Percentiles rank a stretch among this genome's conserved stretches.
These are phyloP conservation scores for Phataginus tetradactyla DNA, from an alignment of 2,797 vertebrate species.

Conservation along the genomic window DNA sequence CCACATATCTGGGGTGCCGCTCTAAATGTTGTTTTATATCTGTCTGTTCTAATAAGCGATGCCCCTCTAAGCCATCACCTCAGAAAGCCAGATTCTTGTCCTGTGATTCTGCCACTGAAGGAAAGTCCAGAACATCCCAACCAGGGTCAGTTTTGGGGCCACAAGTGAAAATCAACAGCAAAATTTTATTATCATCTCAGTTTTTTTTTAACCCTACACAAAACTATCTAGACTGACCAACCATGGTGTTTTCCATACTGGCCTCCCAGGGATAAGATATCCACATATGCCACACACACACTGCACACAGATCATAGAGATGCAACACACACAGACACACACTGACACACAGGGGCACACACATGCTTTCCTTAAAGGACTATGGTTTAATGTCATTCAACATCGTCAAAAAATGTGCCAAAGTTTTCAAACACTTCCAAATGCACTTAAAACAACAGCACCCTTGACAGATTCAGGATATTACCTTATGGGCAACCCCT, in stretches of 20 bases:
- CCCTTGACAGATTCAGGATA: rapidly evolving
- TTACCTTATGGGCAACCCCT: rapidly evolving
- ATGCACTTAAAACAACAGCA: rapidly evolving
- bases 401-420: background rate
- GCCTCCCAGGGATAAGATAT: background rate
- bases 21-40: too few species aligned
- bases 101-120: background rate
- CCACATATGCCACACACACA: background rate
- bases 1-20: rapidly evolving
- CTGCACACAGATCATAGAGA: background rate
- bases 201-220: background rate
- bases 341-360: background rate
- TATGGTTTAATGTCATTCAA: background rate
- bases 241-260: rapidly evolving
- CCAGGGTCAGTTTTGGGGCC: background rate
- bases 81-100: background rate
- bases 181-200: background rate
- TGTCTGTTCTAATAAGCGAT: background rate
- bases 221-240: background rate
- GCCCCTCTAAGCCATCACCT: rapidly evolving
- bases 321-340: background rate
- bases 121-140: background rate
- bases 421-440: background rate
- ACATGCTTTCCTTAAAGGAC: background rate
- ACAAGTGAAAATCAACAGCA: background rate